These are phyloP conservation scores for Nemurella pictetii DNA, from an alignment of 2,888 invertebrate species.

Conservation along the genomic window DNA sequence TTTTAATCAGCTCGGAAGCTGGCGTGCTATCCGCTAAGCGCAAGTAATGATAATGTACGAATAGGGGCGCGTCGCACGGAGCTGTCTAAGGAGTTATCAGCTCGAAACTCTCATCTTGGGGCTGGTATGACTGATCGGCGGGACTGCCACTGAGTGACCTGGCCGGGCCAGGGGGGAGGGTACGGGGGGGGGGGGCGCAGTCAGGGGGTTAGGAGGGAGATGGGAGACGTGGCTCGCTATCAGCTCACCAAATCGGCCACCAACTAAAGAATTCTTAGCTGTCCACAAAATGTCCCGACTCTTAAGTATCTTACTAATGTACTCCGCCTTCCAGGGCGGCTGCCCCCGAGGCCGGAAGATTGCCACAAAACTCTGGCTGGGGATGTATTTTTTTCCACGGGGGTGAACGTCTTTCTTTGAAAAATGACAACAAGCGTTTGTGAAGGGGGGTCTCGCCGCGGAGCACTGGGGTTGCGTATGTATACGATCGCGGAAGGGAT, in stretches of 20 bases:
- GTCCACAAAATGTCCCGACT: slow-evolving; percentile 32
- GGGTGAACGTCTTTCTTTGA: slow-evolving; percentile 17
- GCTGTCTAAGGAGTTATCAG: neutral
- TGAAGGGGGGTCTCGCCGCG: slow-evolving; percentile 31
- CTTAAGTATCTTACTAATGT: slow-evolving; percentile 32
- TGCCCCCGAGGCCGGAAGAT: slow-evolving; percentile 13
- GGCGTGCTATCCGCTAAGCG: too few relatives aligned
- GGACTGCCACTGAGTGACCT: neutral
- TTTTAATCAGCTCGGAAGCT: too few relatives aligned
- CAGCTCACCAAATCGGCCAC: neutral
- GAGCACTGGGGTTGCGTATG: slow-evolving; percentile 16
- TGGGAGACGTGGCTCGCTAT: too few relatives aligned
- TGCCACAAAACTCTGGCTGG: slow-evolving; percentile 21
- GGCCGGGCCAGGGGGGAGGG: neutral
- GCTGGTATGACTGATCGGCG: neutral
- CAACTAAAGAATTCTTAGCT: slow-evolving; percentile 16
- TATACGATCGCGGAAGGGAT: slow-evolving; percentile 20
- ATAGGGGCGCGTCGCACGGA: neutral
- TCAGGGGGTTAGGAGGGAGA: too few relatives aligned
- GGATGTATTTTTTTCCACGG: slow-evolving; percentile 7
- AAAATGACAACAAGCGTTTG: slow-evolving; percentile 33
- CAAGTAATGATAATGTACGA: neutral
- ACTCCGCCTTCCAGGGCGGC: slow-evolving; percentile 1
- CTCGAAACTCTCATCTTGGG: neutral
- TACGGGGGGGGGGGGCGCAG: neutral